Percentiles rank a stretch among this genome's conserved stretches.
phyloP scores from a whole-genome alignment of 2,113 vertebrate species.

The Pleuronectes platessa region DNA sequence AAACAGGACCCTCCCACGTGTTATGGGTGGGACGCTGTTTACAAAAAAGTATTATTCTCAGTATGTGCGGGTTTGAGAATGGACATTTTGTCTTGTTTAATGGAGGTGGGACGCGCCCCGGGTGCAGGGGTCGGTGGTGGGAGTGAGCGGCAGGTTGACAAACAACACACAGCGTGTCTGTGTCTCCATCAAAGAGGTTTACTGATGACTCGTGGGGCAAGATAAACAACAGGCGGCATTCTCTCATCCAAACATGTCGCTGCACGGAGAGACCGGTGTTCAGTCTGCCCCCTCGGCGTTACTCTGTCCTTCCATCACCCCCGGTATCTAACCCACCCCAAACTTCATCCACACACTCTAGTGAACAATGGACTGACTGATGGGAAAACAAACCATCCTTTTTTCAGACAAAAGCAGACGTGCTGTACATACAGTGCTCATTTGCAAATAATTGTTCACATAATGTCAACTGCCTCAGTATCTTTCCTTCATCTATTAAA shows the following conservation, averaged over 20 bases:
- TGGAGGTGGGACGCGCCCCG: constrained; percentile 18
- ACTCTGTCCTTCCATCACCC: constrained; percentile 52
- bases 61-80: constrained; percentile 24
- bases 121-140: constrained; percentile 36
- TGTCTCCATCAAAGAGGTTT: constrained; percentile 58
- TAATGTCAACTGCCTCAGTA: not conserved
- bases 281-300: constrained; percentile 49
- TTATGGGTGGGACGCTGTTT: not conserved
- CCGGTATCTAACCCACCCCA: constrained; percentile 55
- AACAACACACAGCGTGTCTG: constrained; percentile 45
- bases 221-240: constrained; percentile 67
- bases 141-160: constrained; percentile 38
- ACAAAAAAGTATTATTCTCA: constrained; percentile 9
- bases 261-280: constrained; percentile 49
- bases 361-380: constrained; percentile 51
- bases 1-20: constrained; percentile 5
- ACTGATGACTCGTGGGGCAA: constrained; percentile 53
- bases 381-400: constrained; percentile 26
- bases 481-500: constrained; percentile 8
- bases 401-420: constrained; percentile 15
- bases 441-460: not conserved
- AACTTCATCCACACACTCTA: constrained; percentile 6
- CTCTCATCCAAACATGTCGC: constrained; percentile 53
- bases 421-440: not conserved
- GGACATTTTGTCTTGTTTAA: constrained; percentile 34